These are phyloP conservation scores for Lepidurus couesii DNA, from an alignment of 1,140 invertebrate species.

Conservation along the genomic window DNA sequence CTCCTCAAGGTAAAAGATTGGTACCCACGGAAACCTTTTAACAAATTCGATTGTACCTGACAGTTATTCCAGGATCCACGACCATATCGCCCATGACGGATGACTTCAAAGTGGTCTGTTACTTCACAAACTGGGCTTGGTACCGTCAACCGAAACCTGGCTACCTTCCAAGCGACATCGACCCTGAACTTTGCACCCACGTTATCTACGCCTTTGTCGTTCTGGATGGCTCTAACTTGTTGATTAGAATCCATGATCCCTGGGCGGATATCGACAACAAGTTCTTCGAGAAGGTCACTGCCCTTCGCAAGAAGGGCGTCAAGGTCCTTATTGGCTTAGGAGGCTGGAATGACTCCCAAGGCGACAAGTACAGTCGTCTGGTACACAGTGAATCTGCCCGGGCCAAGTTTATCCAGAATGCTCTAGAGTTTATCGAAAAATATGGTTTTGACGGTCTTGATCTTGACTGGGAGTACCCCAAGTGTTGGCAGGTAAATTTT, in stretches of 20 bases:
- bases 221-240: slow-evolving; percentile 66
- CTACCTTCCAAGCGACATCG: slow-evolving; percentile 76
- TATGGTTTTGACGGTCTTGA: slow-evolving; percentile 82
- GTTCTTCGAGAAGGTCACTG: slow-evolving; percentile 75
- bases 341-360: slow-evolving; percentile 83
- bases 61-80: no score
- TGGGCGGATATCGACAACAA: slow-evolving; percentile 84
- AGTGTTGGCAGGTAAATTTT: slow-evolving; percentile 72
- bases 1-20: slow-evolving; percentile 39
- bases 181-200: slow-evolving; percentile 79
- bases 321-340: slow-evolving; percentile 78
- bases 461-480: slow-evolving; percentile 87
- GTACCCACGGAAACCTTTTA: background rate
- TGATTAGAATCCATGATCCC: slow-evolving; percentile 75
- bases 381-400: slow-evolving; percentile 68
- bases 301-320: slow-evolving; percentile 67
- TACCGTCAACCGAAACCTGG: slow-evolving; percentile 73
- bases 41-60: no score
- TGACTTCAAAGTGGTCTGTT: slow-evolving; percentile 64
- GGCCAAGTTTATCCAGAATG: slow-evolving; percentile 64
- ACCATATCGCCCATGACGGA: background rate
- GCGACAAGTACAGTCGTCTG: slow-evolving; percentile 74
- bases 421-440: slow-evolving; percentile 68
- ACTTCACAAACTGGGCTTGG: slow-evolving; percentile 93
- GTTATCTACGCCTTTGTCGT: slow-evolving; percentile 89